These are phyloP conservation scores for Orientallactaga sibirica DNA, from an alignment of 2,797 vertebrate species.

Conservation along the genomic window DNA sequence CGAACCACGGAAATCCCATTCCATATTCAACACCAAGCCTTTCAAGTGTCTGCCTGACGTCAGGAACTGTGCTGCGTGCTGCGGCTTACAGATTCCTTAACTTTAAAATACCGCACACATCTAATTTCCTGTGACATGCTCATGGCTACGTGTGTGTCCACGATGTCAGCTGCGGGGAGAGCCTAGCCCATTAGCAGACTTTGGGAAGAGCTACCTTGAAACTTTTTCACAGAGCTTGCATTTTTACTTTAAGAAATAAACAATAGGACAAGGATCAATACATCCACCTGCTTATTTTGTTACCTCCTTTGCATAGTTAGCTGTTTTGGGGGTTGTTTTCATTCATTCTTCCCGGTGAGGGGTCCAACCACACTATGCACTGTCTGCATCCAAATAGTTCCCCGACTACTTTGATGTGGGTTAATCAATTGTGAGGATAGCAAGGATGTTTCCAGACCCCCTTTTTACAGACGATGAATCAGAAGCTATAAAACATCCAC, in stretches of 20 bases:
- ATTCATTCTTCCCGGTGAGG: not conserved
- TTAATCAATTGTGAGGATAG: not conserved
- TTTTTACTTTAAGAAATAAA: conserved; percentile 31
- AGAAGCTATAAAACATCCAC: not conserved
- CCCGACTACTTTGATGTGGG: not conserved
- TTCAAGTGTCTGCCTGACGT: conserved; percentile 57
- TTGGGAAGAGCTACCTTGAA: not conserved
- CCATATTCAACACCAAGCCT: not conserved
- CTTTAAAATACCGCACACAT: not conserved
- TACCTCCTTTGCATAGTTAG: not conserved
- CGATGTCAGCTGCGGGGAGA: not conserved
- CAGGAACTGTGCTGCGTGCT: not conserved
- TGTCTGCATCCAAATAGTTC: too few species aligned
- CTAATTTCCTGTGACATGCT: not conserved
- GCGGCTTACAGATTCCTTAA: not conserved
- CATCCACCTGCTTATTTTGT: not conserved
- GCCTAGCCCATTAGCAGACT: conserved; percentile 20
- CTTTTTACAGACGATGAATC: not conserved
- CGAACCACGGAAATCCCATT: conserved; percentile 22
- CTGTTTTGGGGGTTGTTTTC: not conserved
- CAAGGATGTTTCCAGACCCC: not conserved
- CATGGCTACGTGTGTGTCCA: not conserved
- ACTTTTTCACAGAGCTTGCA: conserved; percentile 1
- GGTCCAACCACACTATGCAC: not conserved
- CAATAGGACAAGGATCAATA: not conserved